Evolutionary conservation across 2,888 invertebrate species (phyloP).

Genomic region (Hypomecis atomaria): DNA sequence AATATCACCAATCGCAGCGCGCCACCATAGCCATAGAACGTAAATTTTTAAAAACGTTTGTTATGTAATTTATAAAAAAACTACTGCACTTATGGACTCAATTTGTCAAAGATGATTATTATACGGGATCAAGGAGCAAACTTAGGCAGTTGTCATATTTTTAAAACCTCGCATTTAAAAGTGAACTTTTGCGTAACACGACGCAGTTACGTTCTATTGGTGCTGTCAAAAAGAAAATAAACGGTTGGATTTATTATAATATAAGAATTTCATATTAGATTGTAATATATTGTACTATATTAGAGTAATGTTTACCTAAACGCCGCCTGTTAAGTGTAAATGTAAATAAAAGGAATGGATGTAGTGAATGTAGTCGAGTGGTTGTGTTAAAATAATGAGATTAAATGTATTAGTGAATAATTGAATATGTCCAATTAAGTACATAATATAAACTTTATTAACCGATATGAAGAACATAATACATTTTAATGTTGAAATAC

Average conservation of each 20-base stretch:
- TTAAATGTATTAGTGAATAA: constrained; percentile 2
- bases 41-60: no score
- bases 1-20: no score
- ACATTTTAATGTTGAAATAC: neutral
- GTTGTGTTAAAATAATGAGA: constrained; percentile 19
- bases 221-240: no score
- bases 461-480: constrained; percentile 2
- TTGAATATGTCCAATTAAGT: neutral
- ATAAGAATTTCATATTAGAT: neutral
- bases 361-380: constrained; percentile 13
- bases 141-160: no score
- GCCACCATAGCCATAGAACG: no score
- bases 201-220: no score
- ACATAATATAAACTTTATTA: neutral
- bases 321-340: constrained; percentile 18
- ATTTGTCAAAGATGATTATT: no score
- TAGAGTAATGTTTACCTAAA: constrained; percentile 6
- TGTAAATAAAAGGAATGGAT: constrained; percentile 16
- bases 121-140: no score
- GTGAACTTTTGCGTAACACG: no score
- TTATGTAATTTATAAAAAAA: no score
- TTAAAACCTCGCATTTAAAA: no score
- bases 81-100: neutral
- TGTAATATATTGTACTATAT: neutral
- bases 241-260: no score